Evolutionary conservation across 2,113 vertebrate species (phyloP).

Genomic region (Mesembrinibis cayennensis): DNA sequence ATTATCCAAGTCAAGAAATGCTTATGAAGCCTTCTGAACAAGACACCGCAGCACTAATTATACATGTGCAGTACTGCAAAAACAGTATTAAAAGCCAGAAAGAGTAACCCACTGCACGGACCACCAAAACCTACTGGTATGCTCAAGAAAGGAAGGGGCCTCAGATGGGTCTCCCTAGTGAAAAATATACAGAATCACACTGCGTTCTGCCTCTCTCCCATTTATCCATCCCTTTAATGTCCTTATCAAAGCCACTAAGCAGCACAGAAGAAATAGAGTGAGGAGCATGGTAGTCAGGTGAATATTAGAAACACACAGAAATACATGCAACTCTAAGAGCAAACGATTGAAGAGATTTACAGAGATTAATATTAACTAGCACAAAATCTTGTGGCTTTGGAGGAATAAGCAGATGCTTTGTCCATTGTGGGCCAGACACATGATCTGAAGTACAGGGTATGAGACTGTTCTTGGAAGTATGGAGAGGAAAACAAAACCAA

Average conservation of each 20-base stretch:
- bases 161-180: not conserved
- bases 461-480: not conserved
- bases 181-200: not conserved
- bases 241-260: not conserved
- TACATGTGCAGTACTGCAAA: not conserved
- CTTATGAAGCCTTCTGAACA: not conserved
- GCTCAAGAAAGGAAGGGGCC: not conserved
- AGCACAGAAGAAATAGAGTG: not conserved
- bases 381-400: conserved; percentile 36
- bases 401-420: conserved; percentile 43
- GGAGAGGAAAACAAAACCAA: not conserved
- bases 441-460: not conserved
- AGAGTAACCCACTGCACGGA: not conserved
- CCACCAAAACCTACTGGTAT: not conserved
- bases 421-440: not conserved
- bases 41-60: not conserved
- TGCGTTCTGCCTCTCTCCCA: not conserved
- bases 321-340: not conserved
- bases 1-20: not conserved
- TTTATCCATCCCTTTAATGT: not conserved
- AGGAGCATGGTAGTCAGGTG: not conserved
- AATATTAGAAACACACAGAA: not conserved
- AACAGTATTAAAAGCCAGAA: not conserved
- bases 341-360: not conserved
- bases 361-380: conserved; percentile 26